These are phyloP conservation scores for Cromileptes altivelis DNA, from an alignment of 2,113 vertebrate genomes.

Conservation along the genomic window DNA sequence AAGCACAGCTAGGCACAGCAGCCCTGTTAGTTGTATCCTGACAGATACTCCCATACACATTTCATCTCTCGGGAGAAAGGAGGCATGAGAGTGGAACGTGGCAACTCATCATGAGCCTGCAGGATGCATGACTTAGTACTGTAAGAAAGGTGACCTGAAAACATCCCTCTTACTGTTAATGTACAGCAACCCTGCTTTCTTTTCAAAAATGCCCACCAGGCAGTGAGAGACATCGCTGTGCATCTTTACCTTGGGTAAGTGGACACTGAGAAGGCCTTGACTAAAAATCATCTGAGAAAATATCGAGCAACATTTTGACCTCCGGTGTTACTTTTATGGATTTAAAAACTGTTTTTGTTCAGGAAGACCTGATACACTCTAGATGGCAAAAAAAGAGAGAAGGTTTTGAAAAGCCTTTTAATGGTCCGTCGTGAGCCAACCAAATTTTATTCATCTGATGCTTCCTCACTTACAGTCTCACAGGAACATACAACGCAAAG, in stretches of 20 bases:
- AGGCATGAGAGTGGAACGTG: conserved; percentile 66
- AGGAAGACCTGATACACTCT: neutral
- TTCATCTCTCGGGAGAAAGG: conserved; percentile 69
- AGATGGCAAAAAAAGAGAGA: neutral
- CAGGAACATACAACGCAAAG: neutral
- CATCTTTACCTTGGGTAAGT: neutral
- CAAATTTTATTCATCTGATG: neutral
- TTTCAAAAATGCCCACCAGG: conserved; percentile 27
- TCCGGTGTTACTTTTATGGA: conserved; percentile 5
- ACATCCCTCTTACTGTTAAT: conserved; percentile 24
- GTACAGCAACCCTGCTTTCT: conserved; percentile 4
- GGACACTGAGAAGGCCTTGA: neutral
- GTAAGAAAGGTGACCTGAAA: conserved; percentile 62
- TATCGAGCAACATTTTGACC: neutral
- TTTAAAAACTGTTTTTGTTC: neutral
- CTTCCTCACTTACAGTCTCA: neutral
- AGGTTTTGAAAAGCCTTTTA: neutral
- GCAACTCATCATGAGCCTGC: conserved; percentile 60
- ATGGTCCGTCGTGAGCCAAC: neutral
- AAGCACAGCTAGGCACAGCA: conserved; percentile 45
- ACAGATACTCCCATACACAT: conserved; percentile 64
- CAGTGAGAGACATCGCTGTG: neutral
- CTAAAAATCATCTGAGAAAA: neutral
- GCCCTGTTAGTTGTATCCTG: conserved; percentile 62
- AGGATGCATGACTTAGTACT: conserved; percentile 62